Conservation (phyloP, 2,797 vertebrate species). For the Mycteria americana region DNA sequence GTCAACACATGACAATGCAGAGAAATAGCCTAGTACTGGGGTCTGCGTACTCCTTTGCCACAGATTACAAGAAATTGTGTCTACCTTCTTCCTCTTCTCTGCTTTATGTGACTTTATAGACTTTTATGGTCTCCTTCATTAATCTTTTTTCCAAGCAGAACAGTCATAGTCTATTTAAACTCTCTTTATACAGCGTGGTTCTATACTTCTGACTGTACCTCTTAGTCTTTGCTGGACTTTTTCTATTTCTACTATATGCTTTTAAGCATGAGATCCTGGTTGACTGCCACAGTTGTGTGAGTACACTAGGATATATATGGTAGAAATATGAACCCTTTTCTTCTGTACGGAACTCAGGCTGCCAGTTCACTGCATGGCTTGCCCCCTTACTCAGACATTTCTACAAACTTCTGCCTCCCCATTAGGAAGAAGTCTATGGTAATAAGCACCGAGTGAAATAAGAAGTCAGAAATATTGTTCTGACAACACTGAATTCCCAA, state of each 20-base stretch:
- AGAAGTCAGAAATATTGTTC: not conserved
- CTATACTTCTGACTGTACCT: not conserved
- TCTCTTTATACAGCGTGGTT: too few relatives aligned
- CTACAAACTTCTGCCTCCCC: not conserved
- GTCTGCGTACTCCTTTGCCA: not conserved
- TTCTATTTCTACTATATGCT: not conserved
- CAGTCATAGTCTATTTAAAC: not conserved
- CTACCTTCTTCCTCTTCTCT: not conserved
- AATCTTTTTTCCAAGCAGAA: not conserved
- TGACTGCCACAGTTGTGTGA: not conserved
- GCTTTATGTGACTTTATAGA: not conserved
- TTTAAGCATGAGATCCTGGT: not conserved
- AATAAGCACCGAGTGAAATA: not conserved
- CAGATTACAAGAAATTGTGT: not conserved
- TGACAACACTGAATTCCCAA: not conserved
- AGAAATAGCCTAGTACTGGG: not conserved
- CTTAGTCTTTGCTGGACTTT: not conserved
- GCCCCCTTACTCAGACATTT: not conserved
- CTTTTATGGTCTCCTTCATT: not conserved
- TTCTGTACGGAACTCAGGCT: not conserved
- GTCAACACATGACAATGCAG: not conserved
- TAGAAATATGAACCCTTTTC: not conserved
- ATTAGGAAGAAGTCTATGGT: not conserved
- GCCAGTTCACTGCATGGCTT: not conserved
- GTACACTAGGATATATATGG: too few relatives aligned